Conservation (phyloP, 2,888 invertebrate species). For the Yponomeuta evonymella region DNA sequence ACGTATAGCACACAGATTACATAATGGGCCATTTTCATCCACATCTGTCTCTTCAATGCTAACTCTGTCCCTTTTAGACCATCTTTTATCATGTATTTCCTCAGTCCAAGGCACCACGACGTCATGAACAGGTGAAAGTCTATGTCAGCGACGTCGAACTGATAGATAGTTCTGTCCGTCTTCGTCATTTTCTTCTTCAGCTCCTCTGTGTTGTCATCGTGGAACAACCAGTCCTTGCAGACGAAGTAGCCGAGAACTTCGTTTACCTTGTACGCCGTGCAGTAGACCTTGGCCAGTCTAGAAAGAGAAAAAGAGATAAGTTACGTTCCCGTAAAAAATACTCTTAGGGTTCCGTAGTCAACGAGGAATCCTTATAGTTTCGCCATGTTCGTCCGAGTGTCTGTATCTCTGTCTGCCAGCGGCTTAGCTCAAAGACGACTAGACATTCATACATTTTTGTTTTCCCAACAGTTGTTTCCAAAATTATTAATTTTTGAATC, state of each 20-base stretch:
- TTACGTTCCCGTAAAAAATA: background rate
- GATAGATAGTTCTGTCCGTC: constrained; percentile 19
- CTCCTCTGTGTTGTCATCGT: constrained; percentile 17
- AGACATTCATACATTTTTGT: too few species aligned
- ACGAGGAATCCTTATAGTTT: too few species aligned
- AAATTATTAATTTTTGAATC: too few species aligned
- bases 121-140: constrained; percentile 16
- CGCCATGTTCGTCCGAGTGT: too few species aligned
- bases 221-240: constrained; percentile 18
- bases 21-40: constrained; percentile 18
- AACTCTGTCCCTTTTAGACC: constrained; percentile 19
- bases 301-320: background rate
- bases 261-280: constrained; percentile 19
- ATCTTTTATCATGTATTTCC: constrained; percentile 23
- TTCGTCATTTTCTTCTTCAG: constrained; percentile 15
- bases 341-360: too few species aligned
- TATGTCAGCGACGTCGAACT: constrained; percentile 20
- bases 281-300: constrained; percentile 21
- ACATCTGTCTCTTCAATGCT: constrained; percentile 19
- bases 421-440: too few species aligned
- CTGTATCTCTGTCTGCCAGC: too few species aligned
- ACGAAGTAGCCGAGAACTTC: constrained; percentile 19
- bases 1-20: constrained; percentile 17
- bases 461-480: too few species aligned
- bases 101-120: constrained; percentile 20